These are phyloP conservation scores for Amaurobius ferox DNA, from an alignment of 2,888 invertebrate species.

Conservation along the genomic window DNA sequence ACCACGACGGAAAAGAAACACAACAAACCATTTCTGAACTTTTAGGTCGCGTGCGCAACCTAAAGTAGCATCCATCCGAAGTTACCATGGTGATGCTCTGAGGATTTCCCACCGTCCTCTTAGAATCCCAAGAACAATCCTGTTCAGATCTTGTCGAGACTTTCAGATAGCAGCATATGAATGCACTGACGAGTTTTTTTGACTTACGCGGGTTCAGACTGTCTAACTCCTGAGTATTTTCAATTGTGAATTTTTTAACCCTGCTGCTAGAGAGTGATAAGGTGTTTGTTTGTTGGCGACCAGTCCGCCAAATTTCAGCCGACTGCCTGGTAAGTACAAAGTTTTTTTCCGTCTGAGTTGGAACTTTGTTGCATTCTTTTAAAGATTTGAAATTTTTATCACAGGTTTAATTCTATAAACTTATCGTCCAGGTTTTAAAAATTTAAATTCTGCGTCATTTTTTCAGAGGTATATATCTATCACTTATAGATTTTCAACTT, in stretches of 20 bases:
- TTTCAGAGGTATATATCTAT: too few relatives aligned
- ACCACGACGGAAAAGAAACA: not conserved
- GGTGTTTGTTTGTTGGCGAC: too few relatives aligned
- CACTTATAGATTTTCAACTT: too few relatives aligned
- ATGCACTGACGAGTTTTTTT: not conserved
- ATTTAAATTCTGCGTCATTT: too few relatives aligned
- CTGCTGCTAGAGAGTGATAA: not conserved
- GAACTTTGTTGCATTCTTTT: too few relatives aligned
- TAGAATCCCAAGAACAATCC: not conserved
- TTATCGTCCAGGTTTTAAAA: too few relatives aligned
- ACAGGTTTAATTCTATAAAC: too few relatives aligned
- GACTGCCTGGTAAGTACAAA: not conserved
- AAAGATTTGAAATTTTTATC: too few relatives aligned
- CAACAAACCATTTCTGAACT: not conserved
- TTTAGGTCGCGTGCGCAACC: slow-evolving; percentile 8
- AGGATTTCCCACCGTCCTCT: not conserved
- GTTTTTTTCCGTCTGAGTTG: not conserved
- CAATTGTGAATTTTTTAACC: not conserved
- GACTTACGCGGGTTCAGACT: not conserved
- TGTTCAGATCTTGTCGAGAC: not conserved
- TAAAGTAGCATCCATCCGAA: not conserved
- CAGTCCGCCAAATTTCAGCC: too few relatives aligned
- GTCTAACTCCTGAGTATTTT: not conserved
- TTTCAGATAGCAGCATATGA: not conserved
- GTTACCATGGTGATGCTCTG: slow-evolving; percentile 43